Evolutionary conservation across 2,888 invertebrate genomes (phyloP), one percentile per base, ranked within the genome.

Genomic region (Agrochola litura): DNA sequence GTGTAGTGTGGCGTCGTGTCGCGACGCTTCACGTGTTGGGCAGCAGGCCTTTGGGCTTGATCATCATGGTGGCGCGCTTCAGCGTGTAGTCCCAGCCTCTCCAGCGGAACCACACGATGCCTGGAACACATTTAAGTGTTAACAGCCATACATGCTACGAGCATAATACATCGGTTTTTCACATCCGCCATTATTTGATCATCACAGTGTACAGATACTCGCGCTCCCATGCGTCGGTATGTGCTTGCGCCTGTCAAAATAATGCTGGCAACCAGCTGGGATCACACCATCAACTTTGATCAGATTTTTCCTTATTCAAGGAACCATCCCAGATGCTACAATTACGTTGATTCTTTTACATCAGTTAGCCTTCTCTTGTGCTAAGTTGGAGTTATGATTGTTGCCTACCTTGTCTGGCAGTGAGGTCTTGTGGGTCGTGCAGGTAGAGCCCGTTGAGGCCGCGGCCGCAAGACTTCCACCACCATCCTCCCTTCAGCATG

Each of bases 21-120:
- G 73, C 63, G 73, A 46, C 73, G 65, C 85, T 90, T 96, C 96
- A 97, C 95, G 97, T 96, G 91, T 94, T 96, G 71, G 96, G 95
- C 87, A 94, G 95, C 86, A 97, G 96, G 78, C 98, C 98, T 95
- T 97, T 98, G 60, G 99, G 99, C 92, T 98, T 98, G 92, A 99
- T 99, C 99, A 99, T 98, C 98, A 99, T 99, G 79, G 98, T 98
- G 2, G 99, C 98, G 90, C 98, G 98, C 95, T 99, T 99, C 84
- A 99, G 95, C 30, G 99, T 99, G 96, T 99, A 99, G 95, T 99
- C 99, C 99, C 99, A 99, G 74, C 99, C 99, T 95, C 98, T 97
- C 99, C 99, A 99, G 91, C 99, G 98, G 97, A 99, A 99, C 99
- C 99, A 99, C 10, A 99, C 99, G 88, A 99, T 99, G 84, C 98